These are phyloP conservation scores for Orientallactaga bullata DNA, from an alignment of 2,113 vertebrate species.

Conservation along the genomic window DNA sequence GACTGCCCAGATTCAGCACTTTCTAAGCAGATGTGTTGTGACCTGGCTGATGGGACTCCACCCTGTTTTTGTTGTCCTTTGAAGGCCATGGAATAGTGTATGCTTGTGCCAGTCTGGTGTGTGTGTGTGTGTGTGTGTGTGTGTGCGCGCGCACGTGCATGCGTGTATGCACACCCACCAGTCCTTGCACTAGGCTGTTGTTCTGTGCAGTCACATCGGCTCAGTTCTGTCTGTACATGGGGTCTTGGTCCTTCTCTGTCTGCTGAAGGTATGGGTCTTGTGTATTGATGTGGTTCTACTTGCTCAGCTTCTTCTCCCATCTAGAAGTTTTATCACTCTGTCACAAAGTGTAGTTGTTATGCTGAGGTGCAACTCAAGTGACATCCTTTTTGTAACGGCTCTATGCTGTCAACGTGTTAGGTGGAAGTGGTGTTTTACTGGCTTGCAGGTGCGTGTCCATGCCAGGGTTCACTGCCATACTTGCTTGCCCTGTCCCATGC, in stretches of 20 bases:
- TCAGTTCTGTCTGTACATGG: background rate
- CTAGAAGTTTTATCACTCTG: background rate
- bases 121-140: background rate
- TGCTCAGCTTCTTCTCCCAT: background rate
- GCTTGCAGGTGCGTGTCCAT: fast-evolving
- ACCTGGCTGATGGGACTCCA: background rate
- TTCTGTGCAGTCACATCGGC: fast-evolving
- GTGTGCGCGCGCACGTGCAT: too few relatives aligned
- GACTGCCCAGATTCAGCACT: background rate
- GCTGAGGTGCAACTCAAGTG: fast-evolving
- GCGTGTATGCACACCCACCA: background rate
- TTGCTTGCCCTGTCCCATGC: background rate
- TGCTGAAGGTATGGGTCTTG: background rate
- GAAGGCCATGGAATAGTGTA: slow-evolving; percentile 39
- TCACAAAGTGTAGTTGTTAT: fast-evolving
- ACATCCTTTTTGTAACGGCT: fast-evolving
- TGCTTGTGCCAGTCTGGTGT: background rate
- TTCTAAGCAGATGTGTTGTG: background rate
- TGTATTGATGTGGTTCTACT: fast-evolving
- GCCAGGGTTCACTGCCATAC: fast-evolving
- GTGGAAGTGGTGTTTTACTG: background rate
- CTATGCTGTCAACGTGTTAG: fast-evolving
- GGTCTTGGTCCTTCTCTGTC: background rate
- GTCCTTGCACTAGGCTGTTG: background rate
- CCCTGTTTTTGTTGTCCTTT: slow-evolving; percentile 73